phyloP scores from a whole-genome alignment of 2,113 vertebrate genomes.

The Pangasianodon gigas region DNA sequence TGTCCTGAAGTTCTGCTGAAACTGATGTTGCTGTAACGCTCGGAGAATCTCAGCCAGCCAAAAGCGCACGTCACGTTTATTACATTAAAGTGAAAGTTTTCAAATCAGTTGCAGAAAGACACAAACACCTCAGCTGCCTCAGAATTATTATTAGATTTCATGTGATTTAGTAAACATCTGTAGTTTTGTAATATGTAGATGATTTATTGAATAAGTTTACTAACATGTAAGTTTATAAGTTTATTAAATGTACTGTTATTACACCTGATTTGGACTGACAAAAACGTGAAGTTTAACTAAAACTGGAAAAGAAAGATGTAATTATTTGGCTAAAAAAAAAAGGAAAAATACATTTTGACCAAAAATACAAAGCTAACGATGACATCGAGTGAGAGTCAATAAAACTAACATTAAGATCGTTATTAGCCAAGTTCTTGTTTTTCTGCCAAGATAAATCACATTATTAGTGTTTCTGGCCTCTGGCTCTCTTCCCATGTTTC shows the following conservation, averaged over 20 bases:
- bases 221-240: too few relatives aligned
- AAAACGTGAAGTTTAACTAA: neutral
- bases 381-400: neutral
- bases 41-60: neutral
- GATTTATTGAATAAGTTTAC: neutral
- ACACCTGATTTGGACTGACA: neutral
- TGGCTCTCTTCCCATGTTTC: too few relatives aligned
- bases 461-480: too few relatives aligned
- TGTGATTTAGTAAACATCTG: neutral
- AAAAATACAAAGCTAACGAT: neutral
- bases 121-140: neutral
- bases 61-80: neutral
- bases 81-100: neutral
- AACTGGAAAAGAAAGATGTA: neutral
- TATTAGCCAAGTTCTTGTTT: neutral
- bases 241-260: neutral
- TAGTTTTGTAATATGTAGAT: neutral
- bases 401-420: neutral
- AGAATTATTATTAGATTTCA: neutral
- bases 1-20: neutral
- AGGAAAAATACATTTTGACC: neutral
- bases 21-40: neutral
- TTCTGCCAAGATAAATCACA: too few relatives aligned
- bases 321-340: neutral
- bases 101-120: neutral